Percentiles rank a stretch among this genome's conserved stretches.
Evolutionary conservation across 1,140 invertebrate species (phyloP).

Genomic region (Pseudobourletiella spinata): DNA sequence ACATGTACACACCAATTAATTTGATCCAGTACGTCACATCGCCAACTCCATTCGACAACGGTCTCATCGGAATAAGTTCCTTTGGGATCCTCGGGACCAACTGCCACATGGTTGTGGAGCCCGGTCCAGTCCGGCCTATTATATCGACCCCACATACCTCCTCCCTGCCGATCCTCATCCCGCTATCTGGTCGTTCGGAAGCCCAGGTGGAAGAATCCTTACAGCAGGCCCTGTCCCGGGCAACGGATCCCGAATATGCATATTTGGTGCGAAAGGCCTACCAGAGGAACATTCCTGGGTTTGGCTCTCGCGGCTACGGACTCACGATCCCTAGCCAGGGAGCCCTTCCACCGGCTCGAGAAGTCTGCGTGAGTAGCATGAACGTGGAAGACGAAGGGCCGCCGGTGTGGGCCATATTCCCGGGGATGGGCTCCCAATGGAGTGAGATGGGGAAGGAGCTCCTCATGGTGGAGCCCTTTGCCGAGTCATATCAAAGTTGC

Average conservation of each 20-base stretch:
- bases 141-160: too few relatives aligned
- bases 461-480: conserved; percentile 68
- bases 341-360: too few relatives aligned
- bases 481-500: conserved; percentile 61
- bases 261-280: background rate
- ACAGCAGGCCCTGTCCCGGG: background rate
- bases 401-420: conserved; percentile 87
- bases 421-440: too few relatives aligned
- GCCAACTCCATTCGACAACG: too few relatives aligned
- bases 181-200: conserved; percentile 45
- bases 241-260: background rate
- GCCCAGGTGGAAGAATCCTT: conserved; percentile 39
- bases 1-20: too few relatives aligned
- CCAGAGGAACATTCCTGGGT: background rate
- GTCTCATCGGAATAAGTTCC: too few relatives aligned
- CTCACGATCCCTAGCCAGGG: background rate
- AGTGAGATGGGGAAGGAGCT: too few relatives aligned
- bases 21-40: too few relatives aligned
- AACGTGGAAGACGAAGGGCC: conserved; percentile 41
- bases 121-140: too few relatives aligned
- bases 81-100: too few relatives aligned
- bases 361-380: too few relatives aligned
- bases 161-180: conserved; percentile 40
- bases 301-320: conserved; percentile 2
- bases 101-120: too few relatives aligned